phyloP scores from a whole-genome alignment of 2,888 invertebrate genomes.

The Ornithoptera alexandrae region DNA sequence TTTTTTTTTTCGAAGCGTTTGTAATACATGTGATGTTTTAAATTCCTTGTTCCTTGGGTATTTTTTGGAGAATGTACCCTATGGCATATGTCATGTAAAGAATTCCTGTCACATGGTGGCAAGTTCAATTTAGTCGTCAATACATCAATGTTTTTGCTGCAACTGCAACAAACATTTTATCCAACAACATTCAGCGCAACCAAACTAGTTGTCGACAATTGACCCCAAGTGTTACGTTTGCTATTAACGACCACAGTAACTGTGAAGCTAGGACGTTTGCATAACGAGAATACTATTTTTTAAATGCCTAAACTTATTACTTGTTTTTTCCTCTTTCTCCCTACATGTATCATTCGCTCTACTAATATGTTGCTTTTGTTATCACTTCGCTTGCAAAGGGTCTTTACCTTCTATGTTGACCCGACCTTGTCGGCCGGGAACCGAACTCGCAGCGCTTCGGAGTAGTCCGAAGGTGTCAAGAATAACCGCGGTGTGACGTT shows the following conservation, averaged over 20 bases:
- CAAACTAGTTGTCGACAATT: slow-evolving; percentile 29
- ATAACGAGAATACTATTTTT: too few relatives aligned
- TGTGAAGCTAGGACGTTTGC: not conserved
- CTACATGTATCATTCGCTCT: too few relatives aligned
- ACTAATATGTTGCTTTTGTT: too few relatives aligned
- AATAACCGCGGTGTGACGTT: not conserved
- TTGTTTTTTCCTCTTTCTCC: too few relatives aligned
- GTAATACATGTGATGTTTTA: slow-evolving; percentile 4
- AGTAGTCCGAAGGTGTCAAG: not conserved
- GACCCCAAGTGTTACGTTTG: slow-evolving; percentile 16
- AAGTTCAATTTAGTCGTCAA: slow-evolving; percentile 35
- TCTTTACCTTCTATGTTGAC: not conserved
- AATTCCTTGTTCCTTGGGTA: slow-evolving; percentile 3
- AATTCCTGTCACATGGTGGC: slow-evolving; percentile 6
- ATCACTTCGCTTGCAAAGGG: not conserved
- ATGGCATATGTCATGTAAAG: slow-evolving; percentile 21
- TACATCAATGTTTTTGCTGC: slow-evolving; percentile 37
- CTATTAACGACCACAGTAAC: slow-evolving; percentile 12
- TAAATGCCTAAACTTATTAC: too few relatives aligned
- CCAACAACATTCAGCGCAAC: slow-evolving; percentile 23
- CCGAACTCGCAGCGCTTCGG: not conserved
- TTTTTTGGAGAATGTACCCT: slow-evolving; percentile 9
- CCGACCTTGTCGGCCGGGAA: not conserved
- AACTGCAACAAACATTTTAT: slow-evolving; percentile 27
- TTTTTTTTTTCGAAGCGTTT: slow-evolving; percentile 2